Evolutionary conservation across 2,113 vertebrate species (phyloP), one percentile per base, ranked within the genome.

Genomic region (Dascyllus trimaculatus): DNA sequence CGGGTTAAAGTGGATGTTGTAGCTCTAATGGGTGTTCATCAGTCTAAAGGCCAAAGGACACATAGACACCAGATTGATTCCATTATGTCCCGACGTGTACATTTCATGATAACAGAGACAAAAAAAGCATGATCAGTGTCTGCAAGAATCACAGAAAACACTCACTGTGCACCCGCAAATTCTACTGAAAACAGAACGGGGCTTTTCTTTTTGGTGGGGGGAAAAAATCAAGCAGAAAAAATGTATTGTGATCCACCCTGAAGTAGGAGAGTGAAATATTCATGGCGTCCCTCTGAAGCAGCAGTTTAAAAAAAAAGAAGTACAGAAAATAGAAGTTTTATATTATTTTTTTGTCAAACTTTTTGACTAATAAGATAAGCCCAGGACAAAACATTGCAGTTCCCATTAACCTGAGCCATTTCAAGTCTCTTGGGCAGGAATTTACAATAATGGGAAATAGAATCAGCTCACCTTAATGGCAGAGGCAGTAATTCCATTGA

Each of bases 371-470:
- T 14, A 11, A 40, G 56, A 78, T 68, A 52, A 71, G 17, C 13
- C 66, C 10, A 4, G 49, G 57, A 48, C 22, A 68, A 62, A 71
- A 68, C 67, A 53, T 49, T 71, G 74, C 4, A 38, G 78, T 85
- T 89, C 54, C 46, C 70, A 67, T 75, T 76, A 79, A 78, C 71
- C 65, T 63, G 45, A 66, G 48, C 62, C 77, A 26, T 63, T 75
- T 46, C 11, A 38, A 63, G 59, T 82, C 66, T 82, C 62, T 19
- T n/a, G 62, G 75, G 75, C 58, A 48, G n/a, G 74, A 84, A 75
- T 75, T 80, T 75, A 85, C 74, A 84, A 75, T 84, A 80, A 82
- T 82, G 82, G 69, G 81, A 91, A 91, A 89, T 76, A 66, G 76
- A 90, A 85, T 90, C 75, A 64, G 75, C 68, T 84, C 76, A 73